Percentiles rank a stretch among this genome's conserved stretches.
phyloP scores from a whole-genome alignment of 1,140 invertebrate species.

The Apis laboriosa region DNA sequence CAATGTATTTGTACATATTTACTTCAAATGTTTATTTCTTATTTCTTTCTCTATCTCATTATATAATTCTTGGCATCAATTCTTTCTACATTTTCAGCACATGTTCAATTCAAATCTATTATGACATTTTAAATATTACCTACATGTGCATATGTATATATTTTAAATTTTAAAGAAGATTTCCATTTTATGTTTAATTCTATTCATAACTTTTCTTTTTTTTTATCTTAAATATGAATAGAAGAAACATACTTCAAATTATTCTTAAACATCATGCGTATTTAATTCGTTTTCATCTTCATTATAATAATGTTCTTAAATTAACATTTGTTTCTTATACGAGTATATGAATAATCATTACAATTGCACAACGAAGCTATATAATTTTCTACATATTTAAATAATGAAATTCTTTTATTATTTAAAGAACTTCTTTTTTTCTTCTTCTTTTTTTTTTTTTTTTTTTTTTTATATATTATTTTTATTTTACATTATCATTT shows the following conservation, averaged over 20 bases:
- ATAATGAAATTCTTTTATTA: no score
- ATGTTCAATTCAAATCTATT: no score
- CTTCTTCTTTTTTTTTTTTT: no score
- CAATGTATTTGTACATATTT: not conserved
- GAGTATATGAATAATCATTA: not conserved
- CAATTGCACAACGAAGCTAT: no score
- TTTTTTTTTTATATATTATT: no score
- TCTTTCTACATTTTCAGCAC: no score
- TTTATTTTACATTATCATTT: not conserved
- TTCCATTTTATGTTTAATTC: not conserved
- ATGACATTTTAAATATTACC: not conserved
- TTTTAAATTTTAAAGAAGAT: not conserved
- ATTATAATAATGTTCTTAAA: not conserved
- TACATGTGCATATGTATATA: not conserved
- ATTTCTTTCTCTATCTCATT: not conserved
- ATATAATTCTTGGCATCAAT: no score
- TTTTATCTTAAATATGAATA: not conserved
- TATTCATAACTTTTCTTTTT: not conserved
- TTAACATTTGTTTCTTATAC: not conserved
- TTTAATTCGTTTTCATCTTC: not conserved
- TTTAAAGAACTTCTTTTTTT: no score
- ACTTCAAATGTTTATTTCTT: not conserved
- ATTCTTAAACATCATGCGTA: not conserved
- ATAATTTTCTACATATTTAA: no score
- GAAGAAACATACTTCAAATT: not conserved